A percentile compares a stretch with the other conserved stretches of the same genome.
Evolutionary conservation across 2,797 vertebrate genomes (phyloP).

Genomic region (Chelon auratus): DNA sequence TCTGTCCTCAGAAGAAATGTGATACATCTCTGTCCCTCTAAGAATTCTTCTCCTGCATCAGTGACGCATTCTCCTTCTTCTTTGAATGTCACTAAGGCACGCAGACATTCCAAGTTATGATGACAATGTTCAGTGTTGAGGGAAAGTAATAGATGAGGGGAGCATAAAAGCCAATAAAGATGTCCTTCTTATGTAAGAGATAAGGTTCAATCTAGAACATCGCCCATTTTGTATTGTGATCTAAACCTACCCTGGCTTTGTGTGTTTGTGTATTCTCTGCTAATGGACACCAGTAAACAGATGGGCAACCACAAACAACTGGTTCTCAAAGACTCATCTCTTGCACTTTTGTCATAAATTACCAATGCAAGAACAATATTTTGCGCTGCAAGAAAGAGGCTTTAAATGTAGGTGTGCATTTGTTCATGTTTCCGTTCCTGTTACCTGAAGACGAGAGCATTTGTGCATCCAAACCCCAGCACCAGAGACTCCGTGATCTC

Average conservation of each 20-base stretch:
- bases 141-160: conserved; percentile 22
- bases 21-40: conserved; percentile 33
- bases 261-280: background rate
- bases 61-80: conserved; percentile 32
- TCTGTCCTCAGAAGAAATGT: conserved; percentile 53
- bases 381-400: background rate
- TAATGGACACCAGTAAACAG: background rate
- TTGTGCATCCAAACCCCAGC: conserved; percentile 97
- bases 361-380: background rate
- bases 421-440: conserved; percentile 6
- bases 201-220: conserved; percentile 19
- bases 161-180: conserved; percentile 24
- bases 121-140: conserved; percentile 54
- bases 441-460: conserved; percentile 97
- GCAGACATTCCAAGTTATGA: conserved; percentile 63
- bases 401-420: conserved; percentile 9
- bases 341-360: background rate
- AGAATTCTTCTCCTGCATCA: conserved; percentile 44
- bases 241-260: conserved; percentile 8
- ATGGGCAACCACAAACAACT: background rate
- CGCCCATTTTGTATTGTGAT: conserved; percentile 14
- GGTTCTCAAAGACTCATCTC: background rate
- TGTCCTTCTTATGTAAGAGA: conserved; percentile 24
- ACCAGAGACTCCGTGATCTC: conserved; percentile 99
- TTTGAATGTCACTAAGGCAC: conserved; percentile 57